A percentile compares a stretch with the other conserved stretches of the same genome.
These are phyloP conservation scores for Delichon dasypus DNA, from an alignment of 2,797 vertebrate genomes.

Conservation along the genomic window DNA sequence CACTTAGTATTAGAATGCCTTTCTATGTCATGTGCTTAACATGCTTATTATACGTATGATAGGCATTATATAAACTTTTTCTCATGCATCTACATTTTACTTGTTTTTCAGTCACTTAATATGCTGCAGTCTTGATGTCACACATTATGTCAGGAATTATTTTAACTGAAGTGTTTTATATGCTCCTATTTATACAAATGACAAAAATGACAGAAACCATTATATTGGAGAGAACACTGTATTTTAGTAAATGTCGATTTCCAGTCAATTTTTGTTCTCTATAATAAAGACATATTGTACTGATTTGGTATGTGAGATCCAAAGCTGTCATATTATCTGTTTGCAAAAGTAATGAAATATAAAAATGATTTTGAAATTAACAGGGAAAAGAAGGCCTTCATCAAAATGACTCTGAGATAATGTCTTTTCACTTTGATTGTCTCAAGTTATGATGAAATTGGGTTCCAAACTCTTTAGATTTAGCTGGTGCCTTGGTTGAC, in stretches of 20 bases:
- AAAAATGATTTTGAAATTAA: neutral
- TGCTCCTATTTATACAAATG: neutral
- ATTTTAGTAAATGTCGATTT: neutral
- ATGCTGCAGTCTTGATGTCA: neutral
- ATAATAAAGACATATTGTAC: neutral
- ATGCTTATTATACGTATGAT: neutral
- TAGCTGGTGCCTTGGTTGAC: neutral
- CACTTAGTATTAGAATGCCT: neutral
- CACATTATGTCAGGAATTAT: neutral
- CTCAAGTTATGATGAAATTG: neutral
- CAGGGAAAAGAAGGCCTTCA: neutral
- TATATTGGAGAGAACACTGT: neutral
- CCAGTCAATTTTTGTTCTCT: neutral
- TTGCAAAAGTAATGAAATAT: neutral
- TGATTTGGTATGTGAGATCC: neutral
- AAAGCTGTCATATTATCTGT: neutral
- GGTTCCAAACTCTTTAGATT: neutral
- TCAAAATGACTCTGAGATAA: neutral
- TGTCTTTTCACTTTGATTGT: neutral
- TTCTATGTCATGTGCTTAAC: neutral
- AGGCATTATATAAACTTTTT: neutral
- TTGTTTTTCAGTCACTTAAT: neutral
- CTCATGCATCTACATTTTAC: neutral
- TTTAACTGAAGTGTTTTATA: neutral
- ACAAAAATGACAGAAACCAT: slow-evolving; percentile 8